A percentile compares a stretch with the other conserved stretches of the same genome.
Evolutionary conservation across 2,113 vertebrate species (phyloP).

Genomic region (Brevimyrus niger): DNA sequence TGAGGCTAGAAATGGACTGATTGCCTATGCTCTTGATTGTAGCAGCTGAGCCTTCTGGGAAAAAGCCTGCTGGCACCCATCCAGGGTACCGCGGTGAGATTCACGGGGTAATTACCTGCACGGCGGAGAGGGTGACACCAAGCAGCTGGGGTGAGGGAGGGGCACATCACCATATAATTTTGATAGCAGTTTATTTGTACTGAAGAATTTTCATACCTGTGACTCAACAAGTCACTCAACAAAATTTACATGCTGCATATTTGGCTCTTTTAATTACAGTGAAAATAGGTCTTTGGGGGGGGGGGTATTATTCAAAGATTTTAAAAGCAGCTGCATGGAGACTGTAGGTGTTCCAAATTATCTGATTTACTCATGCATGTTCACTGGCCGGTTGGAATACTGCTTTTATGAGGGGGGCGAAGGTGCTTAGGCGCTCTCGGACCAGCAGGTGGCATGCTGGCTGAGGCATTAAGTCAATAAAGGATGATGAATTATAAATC

Average conservation of each 20-base stretch:
- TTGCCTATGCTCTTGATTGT: not conserved
- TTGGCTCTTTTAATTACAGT: constrained; percentile 2
- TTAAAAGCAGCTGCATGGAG: constrained; percentile 8
- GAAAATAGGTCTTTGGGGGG: not conserved
- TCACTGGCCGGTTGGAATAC: not conserved
- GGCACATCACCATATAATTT: not conserved
- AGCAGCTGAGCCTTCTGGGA: not conserved
- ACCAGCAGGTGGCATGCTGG: not conserved
- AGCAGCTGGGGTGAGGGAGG: not conserved
- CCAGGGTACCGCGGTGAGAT: not conserved
- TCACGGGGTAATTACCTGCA: not conserved
- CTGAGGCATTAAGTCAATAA: not conserved
- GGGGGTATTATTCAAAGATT: not conserved
- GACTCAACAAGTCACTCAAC: not conserved
- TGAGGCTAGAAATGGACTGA: not conserved
- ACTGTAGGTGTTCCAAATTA: not conserved
- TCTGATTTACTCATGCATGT: not conserved
- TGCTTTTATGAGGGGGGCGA: not conserved
- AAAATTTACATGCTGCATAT: not conserved
- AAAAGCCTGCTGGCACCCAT: not conserved
- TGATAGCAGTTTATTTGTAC: not conserved
- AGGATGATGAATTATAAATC: not conserved
- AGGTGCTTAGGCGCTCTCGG: not conserved
- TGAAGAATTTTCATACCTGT: constrained; percentile 2
- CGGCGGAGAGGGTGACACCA: not conserved